These are phyloP conservation scores for Phalera bucephala DNA, from an alignment of 2,888 invertebrate genomes.

Conservation along the genomic window DNA sequence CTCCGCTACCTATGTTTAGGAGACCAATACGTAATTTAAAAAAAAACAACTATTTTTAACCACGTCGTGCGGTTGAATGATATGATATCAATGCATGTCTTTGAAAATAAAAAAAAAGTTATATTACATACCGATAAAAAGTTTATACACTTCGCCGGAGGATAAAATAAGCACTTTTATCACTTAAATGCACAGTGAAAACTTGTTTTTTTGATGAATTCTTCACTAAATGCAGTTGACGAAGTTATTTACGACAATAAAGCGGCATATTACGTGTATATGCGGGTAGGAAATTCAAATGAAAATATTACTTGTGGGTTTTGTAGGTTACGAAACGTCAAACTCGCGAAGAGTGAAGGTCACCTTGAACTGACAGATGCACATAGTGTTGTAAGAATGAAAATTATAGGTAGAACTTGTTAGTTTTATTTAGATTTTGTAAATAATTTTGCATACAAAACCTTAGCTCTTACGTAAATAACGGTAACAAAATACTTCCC, in stretches of 20 bases:
- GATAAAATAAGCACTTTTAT: constrained; percentile 42
- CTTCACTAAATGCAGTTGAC: constrained; percentile 38
- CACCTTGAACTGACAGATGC: constrained; percentile 77
- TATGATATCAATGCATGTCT: constrained; percentile 38
- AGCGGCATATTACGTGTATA: constrained; percentile 56
- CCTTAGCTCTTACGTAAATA: too few species aligned
- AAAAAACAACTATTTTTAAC: constrained; percentile 51
- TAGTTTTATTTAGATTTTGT: too few species aligned
- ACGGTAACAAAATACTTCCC: too few species aligned
- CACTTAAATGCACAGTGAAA: constrained; percentile 59
- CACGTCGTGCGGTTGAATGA: constrained; percentile 39
- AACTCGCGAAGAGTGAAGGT: constrained; percentile 63
- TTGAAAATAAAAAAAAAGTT: constrained; percentile 34
- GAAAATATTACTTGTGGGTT: constrained; percentile 53
- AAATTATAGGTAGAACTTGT: too few species aligned
- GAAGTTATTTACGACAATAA: constrained; percentile 51
- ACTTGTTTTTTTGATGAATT: constrained; percentile 44
- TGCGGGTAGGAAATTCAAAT: constrained; percentile 75
- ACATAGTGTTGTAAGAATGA: constrained; percentile 13
- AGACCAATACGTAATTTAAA: too few species aligned
- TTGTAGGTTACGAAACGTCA: constrained; percentile 61
- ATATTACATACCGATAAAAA: constrained; percentile 51
- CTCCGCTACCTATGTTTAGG: too few species aligned
- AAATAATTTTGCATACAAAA: too few species aligned
- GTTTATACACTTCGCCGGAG: constrained; percentile 18